Conservation (phyloP, 2,113 vertebrate genomes). For the Anoplopoma fimbria region DNA sequence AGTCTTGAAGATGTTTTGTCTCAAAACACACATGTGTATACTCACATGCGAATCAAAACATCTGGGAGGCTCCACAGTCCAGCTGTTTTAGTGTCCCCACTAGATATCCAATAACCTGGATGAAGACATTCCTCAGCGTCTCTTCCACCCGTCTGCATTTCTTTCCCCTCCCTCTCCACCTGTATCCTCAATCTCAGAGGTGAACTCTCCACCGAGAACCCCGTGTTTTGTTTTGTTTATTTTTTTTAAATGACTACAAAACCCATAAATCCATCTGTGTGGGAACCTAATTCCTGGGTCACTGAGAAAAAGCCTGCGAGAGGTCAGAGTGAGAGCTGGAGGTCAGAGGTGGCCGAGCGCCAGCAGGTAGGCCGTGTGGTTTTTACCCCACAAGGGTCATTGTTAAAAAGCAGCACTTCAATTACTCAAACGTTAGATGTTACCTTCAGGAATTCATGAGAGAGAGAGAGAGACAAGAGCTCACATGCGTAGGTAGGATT, state of each 20-base stretch:
- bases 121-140: not conserved
- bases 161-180: not conserved
- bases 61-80: not conserved
- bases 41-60: not conserved
- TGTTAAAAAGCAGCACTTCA: conserved; percentile 21
- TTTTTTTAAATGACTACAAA: conserved; percentile 26
- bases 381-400: conserved; percentile 9
- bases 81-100: not conserved
- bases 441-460: conserved; percentile 34
- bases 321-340: conserved; percentile 37
- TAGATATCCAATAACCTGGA: conserved; percentile 12
- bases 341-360: conserved; percentile 38
- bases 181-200: not conserved
- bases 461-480: conserved; percentile 17
- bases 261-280: conserved; percentile 49
- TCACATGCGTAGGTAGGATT: not conserved
- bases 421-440: not conserved
- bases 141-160: not conserved
- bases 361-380: conserved; percentile 13
- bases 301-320: not conserved
- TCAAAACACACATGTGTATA: not conserved
- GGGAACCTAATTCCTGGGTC: conserved; percentile 38
- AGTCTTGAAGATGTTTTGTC: conserved; percentile 22
- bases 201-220: not conserved
- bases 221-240: too few relatives aligned